phyloP scores from a whole-genome alignment of 2,113 vertebrate species.

The Shinisaurus crocodilurus region DNA sequence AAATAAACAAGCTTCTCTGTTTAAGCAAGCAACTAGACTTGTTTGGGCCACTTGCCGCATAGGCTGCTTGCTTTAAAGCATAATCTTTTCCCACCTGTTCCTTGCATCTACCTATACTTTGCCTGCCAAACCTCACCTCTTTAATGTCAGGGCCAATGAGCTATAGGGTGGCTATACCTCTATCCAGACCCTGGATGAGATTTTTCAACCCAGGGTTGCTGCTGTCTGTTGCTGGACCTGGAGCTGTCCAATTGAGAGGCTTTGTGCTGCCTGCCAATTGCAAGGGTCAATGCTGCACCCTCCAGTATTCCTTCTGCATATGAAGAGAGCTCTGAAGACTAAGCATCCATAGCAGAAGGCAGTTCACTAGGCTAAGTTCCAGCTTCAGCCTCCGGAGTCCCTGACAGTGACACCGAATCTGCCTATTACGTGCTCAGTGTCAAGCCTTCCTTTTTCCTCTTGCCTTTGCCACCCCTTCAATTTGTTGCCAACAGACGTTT shows the following conservation, averaged over 20 bases:
- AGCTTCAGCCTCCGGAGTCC: not conserved
- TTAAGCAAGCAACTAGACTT: not conserved
- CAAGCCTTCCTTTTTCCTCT: not conserved
- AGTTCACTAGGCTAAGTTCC: too few relatives aligned
- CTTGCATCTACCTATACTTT: not conserved
- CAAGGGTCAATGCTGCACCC: not conserved
- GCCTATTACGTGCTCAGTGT: not conserved
- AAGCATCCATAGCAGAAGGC: not conserved
- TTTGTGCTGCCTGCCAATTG: not conserved
- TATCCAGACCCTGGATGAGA: not conserved
- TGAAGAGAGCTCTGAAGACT: not conserved
- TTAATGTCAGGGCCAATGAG: not conserved
- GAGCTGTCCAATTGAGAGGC: not conserved
- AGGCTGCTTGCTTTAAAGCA: not conserved
- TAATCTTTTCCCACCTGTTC: not conserved
- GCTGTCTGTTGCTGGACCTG: not conserved
- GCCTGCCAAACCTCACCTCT: not conserved
- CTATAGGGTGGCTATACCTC: too few relatives aligned
- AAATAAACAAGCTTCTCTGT: not conserved
- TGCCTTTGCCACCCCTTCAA: not conserved
- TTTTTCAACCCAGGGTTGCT: not conserved
- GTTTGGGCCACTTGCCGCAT: not conserved
- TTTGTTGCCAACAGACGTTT: not conserved
- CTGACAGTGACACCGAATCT: not conserved
- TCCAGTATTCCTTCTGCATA: not conserved